Percentiles rank a stretch among this genome's conserved stretches.
Evolutionary conservation across 53 echinoderm and acorn worm genomes (phyloP).

Genomic region (Zoroaster sp.): DNA sequence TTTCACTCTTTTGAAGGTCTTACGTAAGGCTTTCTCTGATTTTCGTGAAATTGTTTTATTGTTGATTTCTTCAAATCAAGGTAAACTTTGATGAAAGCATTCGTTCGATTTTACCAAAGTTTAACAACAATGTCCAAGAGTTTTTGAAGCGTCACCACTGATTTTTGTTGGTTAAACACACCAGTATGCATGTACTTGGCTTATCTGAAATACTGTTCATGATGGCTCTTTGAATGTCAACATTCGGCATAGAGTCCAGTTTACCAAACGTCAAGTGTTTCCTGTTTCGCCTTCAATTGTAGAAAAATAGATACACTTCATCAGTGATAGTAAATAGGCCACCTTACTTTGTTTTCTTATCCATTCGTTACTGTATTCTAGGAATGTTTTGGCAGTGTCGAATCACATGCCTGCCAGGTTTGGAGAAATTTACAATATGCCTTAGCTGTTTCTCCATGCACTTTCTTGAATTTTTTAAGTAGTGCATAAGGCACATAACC

Average conservation of each 20-base stretch:
- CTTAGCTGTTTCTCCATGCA: conserved; percentile 15
- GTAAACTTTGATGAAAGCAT: too few species aligned
- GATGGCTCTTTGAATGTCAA: neutral
- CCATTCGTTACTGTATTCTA: conserved; percentile 13
- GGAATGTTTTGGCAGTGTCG: neutral
- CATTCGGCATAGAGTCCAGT: neutral
- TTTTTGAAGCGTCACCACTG: conserved; percentile 10
- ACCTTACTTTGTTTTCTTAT: conserved; percentile 12
- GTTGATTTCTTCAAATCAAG: too few species aligned
- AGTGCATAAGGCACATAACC: conserved; percentile 14
- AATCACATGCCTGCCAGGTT: too few species aligned
- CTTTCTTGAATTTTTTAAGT: neutral
- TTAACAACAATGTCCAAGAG: too few species aligned
- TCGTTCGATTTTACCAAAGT: too few species aligned
- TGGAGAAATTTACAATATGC: too few species aligned
- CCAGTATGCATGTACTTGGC: conserved; percentile 8
- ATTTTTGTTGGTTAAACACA: neutral
- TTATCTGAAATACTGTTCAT: neutral
- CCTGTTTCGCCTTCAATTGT: neutral
- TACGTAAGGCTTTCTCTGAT: neutral
- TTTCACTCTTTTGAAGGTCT: neutral
- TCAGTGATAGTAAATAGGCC: neutral
- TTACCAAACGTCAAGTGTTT: neutral
- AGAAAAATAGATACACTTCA: conserved; percentile 3
- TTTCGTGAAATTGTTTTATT: too few species aligned